These are phyloP conservation scores for Embiotoca jacksoni DNA, from an alignment of 2,113 vertebrate species.

Conservation along the genomic window DNA sequence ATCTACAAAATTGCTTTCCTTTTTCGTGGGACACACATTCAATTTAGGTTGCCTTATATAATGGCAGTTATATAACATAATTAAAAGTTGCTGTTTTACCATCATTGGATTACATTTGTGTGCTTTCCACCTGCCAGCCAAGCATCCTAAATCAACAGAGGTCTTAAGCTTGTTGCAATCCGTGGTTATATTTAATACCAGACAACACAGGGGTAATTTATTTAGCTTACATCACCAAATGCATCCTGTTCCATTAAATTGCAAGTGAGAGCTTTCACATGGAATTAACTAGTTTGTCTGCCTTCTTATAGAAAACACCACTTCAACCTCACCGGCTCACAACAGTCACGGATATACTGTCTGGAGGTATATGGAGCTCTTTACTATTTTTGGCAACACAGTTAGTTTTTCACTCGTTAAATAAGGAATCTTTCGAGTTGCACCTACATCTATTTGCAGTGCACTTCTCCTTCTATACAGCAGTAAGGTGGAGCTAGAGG, in stretches of 20 bases:
- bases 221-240: conserved; percentile 59
- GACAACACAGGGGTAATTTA: conserved; percentile 53
- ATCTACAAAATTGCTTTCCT: conserved; percentile 15
- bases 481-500: conserved; percentile 25
- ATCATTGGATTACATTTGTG: conserved; percentile 53
- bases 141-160: conserved; percentile 49
- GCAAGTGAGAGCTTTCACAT: conserved; percentile 50
- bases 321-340: conserved; percentile 14
- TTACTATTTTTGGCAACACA: not conserved
- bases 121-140: conserved; percentile 46
- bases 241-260: conserved; percentile 47
- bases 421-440: not conserved
- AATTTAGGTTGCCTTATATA: conserved; percentile 65
- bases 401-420: conserved; percentile 11
- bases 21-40: conserved; percentile 44
- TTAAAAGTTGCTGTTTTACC: conserved; percentile 68
- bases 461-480: not conserved
- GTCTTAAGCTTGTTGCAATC: conserved; percentile 58
- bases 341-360: conserved; percentile 23
- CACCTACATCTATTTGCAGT: conserved; percentile 1
- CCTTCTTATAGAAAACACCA: conserved; percentile 34
- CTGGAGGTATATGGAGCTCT: not conserved
- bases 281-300: conserved; percentile 50
- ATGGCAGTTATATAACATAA: conserved; percentile 68
- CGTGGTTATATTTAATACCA: conserved; percentile 61